Conservation (phyloP, 30 jellyfish, hydroid and myxozoan genomes). For the Euphysa ruthae region DNA sequence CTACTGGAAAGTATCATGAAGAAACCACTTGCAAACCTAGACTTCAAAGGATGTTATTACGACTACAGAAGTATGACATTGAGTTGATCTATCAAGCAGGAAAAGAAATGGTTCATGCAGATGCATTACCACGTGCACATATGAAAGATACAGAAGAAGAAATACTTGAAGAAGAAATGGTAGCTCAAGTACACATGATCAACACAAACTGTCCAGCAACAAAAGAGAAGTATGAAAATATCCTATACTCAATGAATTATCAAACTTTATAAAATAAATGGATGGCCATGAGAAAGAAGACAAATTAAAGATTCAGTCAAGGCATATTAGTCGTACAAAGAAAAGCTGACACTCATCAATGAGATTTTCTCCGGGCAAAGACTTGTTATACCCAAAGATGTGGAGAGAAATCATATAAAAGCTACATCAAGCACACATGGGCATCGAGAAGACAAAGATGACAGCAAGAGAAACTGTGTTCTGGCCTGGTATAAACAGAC, state of each 20-base stretch:
- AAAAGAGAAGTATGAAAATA: not conserved
- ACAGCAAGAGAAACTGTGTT: constrained; percentile 28
- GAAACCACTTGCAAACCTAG: constrained; percentile 11
- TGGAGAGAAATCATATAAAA: not conserved
- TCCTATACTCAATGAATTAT: not conserved
- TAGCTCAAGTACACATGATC: not conserved
- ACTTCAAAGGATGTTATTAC: constrained; percentile 19
- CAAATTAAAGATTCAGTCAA: constrained; percentile 9
- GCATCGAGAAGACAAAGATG: constrained; percentile 1
- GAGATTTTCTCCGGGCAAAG: constrained; percentile 41
- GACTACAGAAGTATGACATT: constrained; percentile 29
- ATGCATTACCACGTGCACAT: constrained; percentile 36
- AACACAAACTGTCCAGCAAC: not conserved
- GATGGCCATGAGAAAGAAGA: constrained; percentile 34
- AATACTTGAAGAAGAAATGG: not conserved
- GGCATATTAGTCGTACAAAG: constrained; percentile 16
- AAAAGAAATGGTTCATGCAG: constrained; percentile 40
- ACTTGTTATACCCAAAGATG: constrained; percentile 30
- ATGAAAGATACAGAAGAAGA: not conserved
- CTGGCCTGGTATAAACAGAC: constrained; percentile 18
- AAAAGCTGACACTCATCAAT: constrained; percentile 8
- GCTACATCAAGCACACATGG: constrained; percentile 24
- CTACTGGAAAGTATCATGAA: constrained; percentile 21
- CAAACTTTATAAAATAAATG: not conserved
- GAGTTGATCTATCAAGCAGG: constrained; percentile 30